Base-by-base conservation (phyloP, 2,113 vertebrate species). In the Zapornia atra region DNA sequence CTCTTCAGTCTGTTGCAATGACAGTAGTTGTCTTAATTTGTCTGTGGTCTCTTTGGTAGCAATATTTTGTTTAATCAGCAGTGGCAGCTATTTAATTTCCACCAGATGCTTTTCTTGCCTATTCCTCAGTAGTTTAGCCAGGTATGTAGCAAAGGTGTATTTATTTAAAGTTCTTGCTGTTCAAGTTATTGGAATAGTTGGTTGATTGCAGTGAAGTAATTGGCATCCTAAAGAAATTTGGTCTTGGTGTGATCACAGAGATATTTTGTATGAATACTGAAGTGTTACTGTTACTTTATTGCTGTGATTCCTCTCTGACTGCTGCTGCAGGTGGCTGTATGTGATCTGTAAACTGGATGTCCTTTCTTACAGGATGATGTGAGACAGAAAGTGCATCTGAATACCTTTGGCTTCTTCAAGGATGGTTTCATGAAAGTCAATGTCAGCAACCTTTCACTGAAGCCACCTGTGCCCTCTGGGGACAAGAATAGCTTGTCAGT, bases 341-440 rank as follows among this genome's bases (percentile, higher is more conserved):
- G 34, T 61, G 36, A 46, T 33, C 63, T 28, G 15, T 85, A 36
- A 88, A 50, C 51, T 63, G 59, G 3, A 19, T 70, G 38, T 33
- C 22, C 69, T 92, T 66, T 92, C 54, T 75, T 69, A 9, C 44
- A 99, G 99, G 98, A 98, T 82, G 99, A 99, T 6, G 97, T 98
- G 90, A 98, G 98, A 81, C 98, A 98, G 77, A 99, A 98, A 68
- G 98, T 99, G 57, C 98, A 98, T 70, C 98, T 99, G 68, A 99
- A 99, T 93, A 99, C 98, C 1, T 99, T 99, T 77, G 99, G 99
- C 12, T 99, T 99, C 97, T 99, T 99, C 98, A 98, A 98, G 94
- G 50, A 98, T 15, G 99, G 98, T 25, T 99, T 96, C 97, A 99
- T 99, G 98, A 90, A 12, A 44, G 98, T 99, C 65, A 98, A 70